phyloP scores from a whole-genome alignment of 2,888 invertebrate genomes.

The Ceratothoa steindachneri region DNA sequence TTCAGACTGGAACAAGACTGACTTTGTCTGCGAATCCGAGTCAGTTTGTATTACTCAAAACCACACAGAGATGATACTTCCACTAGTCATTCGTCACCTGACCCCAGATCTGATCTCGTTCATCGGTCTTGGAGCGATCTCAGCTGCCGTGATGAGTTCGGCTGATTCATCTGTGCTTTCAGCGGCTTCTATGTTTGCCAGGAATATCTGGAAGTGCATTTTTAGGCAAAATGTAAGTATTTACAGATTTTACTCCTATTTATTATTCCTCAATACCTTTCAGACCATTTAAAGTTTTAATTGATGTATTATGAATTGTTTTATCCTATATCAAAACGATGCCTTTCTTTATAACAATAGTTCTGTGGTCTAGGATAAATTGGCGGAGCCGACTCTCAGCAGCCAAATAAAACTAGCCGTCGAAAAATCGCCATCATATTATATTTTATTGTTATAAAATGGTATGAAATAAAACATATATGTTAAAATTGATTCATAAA shows the following conservation, averaged over 20 bases:
- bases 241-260: neutral
- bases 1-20: constrained; percentile 93
- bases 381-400: no score
- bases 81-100: constrained; percentile 86
- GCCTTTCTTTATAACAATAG: no score
- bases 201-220: constrained; percentile 95
- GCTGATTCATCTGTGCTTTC: constrained; percentile 97
- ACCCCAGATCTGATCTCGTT: constrained; percentile 95
- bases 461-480: no score
- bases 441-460: no score
- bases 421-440: no score
- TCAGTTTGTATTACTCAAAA: constrained; percentile 49
- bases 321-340: no score
- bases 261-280: no score
- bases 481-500: no score
- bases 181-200: constrained; percentile 97
- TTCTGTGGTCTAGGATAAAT: no score
- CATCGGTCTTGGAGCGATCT: constrained; percentile 95
- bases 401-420: no score
- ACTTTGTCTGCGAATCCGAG: constrained; percentile 61
- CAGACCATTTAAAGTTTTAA: no score
- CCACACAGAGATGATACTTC: constrained; percentile 89
- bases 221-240: constrained; percentile 76
- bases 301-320: no score
- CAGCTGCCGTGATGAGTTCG: constrained; percentile 98